Percentiles rank a stretch among this genome's conserved stretches.
Evolutionary conservation across 2,888 invertebrate genomes (phyloP).

Genomic region (Xylophagus ater): DNA sequence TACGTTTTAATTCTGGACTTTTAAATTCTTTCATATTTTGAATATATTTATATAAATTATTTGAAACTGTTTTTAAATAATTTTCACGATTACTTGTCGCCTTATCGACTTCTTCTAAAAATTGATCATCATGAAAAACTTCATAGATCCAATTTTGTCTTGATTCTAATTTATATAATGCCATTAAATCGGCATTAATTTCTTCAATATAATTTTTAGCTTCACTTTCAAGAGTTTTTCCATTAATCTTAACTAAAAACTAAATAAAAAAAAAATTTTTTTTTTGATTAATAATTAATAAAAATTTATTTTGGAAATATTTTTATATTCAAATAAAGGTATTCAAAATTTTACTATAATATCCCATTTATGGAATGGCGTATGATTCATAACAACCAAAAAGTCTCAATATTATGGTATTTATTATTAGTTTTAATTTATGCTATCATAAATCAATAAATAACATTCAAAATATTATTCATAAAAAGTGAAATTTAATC

Average conservation of each 20-base stretch:
- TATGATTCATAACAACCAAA: too few species aligned
- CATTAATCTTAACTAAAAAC: not conserved
- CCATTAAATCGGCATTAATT: conserved; percentile 26
- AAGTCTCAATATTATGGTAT: too few species aligned
- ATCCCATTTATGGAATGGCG: too few species aligned
- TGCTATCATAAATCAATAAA: too few species aligned
- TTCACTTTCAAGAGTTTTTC: conserved; percentile 14
- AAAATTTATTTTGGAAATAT: not conserved
- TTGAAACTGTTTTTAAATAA: too few species aligned
- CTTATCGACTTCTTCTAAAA: conserved; percentile 24
- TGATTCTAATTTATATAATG: conserved; percentile 27
- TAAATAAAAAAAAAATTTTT: not conserved
- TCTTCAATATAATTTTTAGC: conserved; percentile 22
- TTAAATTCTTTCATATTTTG: conserved; percentile 45
- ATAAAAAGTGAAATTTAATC: too few species aligned
- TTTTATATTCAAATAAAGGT: not conserved
- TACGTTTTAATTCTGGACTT: conserved; percentile 53
- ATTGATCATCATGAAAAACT: conserved; percentile 24
- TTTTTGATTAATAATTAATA: not conserved
- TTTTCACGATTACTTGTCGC: too few species aligned
- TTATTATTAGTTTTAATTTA: too few species aligned
- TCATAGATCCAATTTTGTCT: conserved; percentile 28
- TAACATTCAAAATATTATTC: too few species aligned
- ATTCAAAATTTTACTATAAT: too few species aligned
- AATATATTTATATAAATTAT: too few species aligned